Evolutionary conservation across 2,888 invertebrate genomes (phyloP).

Genomic region (Linhomoeus sp.): DNA sequence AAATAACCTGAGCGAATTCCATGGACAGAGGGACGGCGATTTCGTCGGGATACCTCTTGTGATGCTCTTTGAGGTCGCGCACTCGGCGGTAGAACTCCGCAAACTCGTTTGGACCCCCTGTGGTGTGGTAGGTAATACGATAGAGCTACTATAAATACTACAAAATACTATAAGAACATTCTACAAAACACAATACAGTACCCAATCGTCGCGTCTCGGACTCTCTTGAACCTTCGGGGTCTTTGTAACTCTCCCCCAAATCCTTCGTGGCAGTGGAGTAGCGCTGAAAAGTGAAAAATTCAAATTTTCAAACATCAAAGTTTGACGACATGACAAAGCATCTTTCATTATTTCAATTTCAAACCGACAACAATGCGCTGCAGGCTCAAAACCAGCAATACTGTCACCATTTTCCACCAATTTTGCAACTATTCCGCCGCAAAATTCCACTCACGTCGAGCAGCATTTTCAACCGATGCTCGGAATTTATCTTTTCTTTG

Average conservation of each 20-base stretch:
- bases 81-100: conserved; percentile 84
- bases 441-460: conserved; percentile 67
- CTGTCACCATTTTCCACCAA: no score
- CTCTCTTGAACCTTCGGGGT: conserved; percentile 52
- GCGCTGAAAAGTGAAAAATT: no score
- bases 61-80: conserved; percentile 86
- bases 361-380: no score
- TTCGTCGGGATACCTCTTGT: conserved; percentile 33
- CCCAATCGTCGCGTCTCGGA: conserved; percentile 14
- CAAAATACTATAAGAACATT: no score
- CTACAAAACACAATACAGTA: no score
- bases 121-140: no score
- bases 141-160: no score
- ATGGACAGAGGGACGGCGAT: conserved; percentile 87
- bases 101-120: conserved; percentile 79
- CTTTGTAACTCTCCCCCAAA: conserved; percentile 78
- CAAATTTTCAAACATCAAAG: no score
- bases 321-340: no score
- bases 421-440: no score
- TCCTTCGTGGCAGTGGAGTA: conserved; percentile 53
- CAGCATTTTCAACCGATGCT: conserved; percentile 72
- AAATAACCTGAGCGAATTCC: conserved; percentile 51
- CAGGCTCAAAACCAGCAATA: no score
- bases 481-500: conserved; percentile 83
- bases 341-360: no score